Evolutionary conservation across 2,888 invertebrate genomes (phyloP).

Genomic region (Cabera pusaria): DNA sequence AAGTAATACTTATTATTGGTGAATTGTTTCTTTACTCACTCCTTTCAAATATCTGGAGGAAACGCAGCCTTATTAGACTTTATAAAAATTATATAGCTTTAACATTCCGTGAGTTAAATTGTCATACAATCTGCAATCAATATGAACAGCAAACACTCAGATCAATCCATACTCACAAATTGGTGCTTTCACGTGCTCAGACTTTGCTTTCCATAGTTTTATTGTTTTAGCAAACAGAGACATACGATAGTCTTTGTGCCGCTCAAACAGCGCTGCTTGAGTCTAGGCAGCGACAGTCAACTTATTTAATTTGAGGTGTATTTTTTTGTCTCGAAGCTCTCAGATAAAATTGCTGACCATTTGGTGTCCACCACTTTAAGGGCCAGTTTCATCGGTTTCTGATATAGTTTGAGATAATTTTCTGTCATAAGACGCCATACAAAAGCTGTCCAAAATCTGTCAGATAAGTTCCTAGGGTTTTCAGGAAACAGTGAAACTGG

Average conservation of each 20-base stretch:
- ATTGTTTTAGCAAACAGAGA: slow-evolving; percentile 47
- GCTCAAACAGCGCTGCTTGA: slow-evolving; percentile 36
- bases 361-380: too few relatives aligned
- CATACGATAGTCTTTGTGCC: slow-evolving; percentile 44
- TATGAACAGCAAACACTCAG: slow-evolving; percentile 20
- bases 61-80: too few relatives aligned
- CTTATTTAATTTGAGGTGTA: not conserved
- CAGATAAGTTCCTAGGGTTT: too few relatives aligned
- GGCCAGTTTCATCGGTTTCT: too few relatives aligned
- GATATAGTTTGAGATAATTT: too few relatives aligned
- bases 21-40: not conserved
- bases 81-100: too few relatives aligned
- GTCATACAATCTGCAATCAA: slow-evolving; percentile 10
- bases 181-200: slow-evolving; percentile 31
- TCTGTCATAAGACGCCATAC: too few relatives aligned
- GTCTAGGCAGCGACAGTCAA: slow-evolving; percentile 5
- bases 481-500: too few relatives aligned
- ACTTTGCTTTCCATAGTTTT: slow-evolving; percentile 33
- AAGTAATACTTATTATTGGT: not conserved
- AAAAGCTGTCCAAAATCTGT: too few relatives aligned
- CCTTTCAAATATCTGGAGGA: not conserved
- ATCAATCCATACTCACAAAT: slow-evolving; percentile 31
- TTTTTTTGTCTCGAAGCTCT: too few relatives aligned
- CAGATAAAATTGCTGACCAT: too few relatives aligned
- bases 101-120: too few relatives aligned